Percentiles rank a stretch among this genome's conserved stretches.
These are phyloP conservation scores for Cryptus viduatorius DNA, from an alignment of 2,888 invertebrate genomes.

Conservation along the genomic window DNA sequence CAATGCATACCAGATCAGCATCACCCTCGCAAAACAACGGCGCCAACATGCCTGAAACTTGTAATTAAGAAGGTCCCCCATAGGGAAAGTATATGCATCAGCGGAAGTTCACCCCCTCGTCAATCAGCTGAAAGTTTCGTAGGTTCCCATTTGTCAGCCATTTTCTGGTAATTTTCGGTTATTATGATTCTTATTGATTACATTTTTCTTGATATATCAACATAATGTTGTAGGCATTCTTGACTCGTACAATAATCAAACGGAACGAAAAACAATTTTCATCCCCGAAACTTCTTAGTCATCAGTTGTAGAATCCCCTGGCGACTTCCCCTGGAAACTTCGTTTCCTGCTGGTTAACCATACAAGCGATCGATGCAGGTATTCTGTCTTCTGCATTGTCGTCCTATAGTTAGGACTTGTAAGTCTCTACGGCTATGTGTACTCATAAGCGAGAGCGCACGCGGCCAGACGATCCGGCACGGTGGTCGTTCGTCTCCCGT, in stretches of 20 bases:
- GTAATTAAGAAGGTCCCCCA: conserved; percentile 40
- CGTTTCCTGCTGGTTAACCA: not conserved
- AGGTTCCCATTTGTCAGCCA: not conserved
- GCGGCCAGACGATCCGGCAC: conserved; percentile 18
- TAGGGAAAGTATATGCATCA: conserved; percentile 27
- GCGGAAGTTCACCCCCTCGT: conserved; percentile 33
- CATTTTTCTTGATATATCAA: no score
- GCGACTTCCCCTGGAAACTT: not conserved
- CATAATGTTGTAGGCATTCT: no score
- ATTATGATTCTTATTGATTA: no score
- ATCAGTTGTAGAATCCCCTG: no score
- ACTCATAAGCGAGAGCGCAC: conserved; percentile 30
- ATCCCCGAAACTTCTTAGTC: not conserved
- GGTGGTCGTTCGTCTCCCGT: conserved; percentile 44
- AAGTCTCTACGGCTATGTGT: not conserved
- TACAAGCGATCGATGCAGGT: not conserved
- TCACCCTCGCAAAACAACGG: not conserved
- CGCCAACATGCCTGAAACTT: conserved; percentile 41
- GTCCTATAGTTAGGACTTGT: not conserved
- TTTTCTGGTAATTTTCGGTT: no score
- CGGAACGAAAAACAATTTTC: not conserved
- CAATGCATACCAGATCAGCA: conserved; percentile 8
- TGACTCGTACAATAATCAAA: no score
- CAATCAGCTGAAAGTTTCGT: not conserved
- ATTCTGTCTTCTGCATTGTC: not conserved